Evolutionary conservation across 2,113 vertebrate species (phyloP), one percentile per base, ranked within the genome.

Genomic region (Charina bottae): DNA sequence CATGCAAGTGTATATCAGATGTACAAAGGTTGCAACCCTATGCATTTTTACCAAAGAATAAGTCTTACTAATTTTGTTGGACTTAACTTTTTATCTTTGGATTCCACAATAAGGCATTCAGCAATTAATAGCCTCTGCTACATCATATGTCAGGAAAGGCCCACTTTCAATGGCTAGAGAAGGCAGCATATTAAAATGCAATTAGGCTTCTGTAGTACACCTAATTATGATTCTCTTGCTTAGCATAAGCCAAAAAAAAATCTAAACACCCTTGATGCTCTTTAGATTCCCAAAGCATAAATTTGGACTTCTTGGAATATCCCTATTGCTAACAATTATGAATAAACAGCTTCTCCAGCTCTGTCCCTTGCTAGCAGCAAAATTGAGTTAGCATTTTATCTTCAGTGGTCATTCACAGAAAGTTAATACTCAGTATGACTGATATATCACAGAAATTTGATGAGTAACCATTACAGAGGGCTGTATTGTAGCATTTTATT

Each of bases 381-480:
- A 37, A 58, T 54, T 24, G 42, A 90, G 90, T 60, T 86, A 54
- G 84, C 60, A 37, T 91, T 91, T 91, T 87, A 72, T 68, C 49
- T 87, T 62, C 59, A 68, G 59, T 9, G 17, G 24, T 60, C 84
- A 56, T 91, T 86, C 59, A 37, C 28, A 91, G n/a, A 68, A 23
- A 68, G 60, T 87, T 87, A 91, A 87, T 87, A 87, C 68, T 87
- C 87, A 91, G 72, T 91, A 49, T 49, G 42, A 49, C 59, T 72
- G 84, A 49, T 33, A 91, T 72, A 56, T 68, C 84, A 87, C 64
- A 68, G 59, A 56, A 53, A 72, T 42, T 55, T 91, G 90, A 91
- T 87, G 90, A 87, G 33, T 59, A 55, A 15, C 49, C 2, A 72
- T 87, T 68, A 68, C 17, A 87, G 49, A 56, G 15, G 60, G 23